Evolutionary conservation across 2,113 vertebrate genomes (phyloP).

Genomic region (Tringa solitaria): DNA sequence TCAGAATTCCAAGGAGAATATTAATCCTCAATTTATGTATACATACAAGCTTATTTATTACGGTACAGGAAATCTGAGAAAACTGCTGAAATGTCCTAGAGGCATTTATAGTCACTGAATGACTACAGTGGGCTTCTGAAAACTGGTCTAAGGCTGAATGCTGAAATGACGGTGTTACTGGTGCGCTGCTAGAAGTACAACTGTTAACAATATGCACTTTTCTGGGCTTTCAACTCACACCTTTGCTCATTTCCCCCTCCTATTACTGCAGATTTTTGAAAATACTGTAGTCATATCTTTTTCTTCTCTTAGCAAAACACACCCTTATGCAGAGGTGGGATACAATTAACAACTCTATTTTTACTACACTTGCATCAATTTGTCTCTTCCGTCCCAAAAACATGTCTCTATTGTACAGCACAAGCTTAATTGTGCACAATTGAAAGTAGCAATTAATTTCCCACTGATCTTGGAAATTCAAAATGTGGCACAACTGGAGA

Average conservation of each 20-base stretch:
- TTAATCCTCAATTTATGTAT: background rate
- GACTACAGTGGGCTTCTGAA: background rate
- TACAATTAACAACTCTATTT: background rate
- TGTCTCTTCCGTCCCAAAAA: background rate
- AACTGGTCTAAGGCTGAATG: background rate
- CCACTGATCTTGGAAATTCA: background rate
- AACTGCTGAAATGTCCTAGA: background rate
- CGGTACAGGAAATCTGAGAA: background rate
- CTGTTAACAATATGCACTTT: background rate
- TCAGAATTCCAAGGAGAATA: background rate
- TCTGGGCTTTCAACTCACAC: background rate
- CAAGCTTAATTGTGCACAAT: background rate
- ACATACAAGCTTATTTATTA: background rate
- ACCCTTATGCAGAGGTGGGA: background rate
- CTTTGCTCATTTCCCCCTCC: background rate
- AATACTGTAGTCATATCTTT: background rate
- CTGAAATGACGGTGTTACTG: background rate
- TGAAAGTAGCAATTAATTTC: background rate
- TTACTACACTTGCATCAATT: background rate
- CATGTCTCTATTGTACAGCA: background rate
- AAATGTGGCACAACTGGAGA: background rate
- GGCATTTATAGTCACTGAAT: background rate
- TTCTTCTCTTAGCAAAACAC: background rate
- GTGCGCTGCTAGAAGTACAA: background rate
- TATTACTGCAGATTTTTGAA: background rate